Base-by-base conservation (phyloP, 2,113 vertebrate species). In the Hydrochoerus hydrochaeris region DNA sequence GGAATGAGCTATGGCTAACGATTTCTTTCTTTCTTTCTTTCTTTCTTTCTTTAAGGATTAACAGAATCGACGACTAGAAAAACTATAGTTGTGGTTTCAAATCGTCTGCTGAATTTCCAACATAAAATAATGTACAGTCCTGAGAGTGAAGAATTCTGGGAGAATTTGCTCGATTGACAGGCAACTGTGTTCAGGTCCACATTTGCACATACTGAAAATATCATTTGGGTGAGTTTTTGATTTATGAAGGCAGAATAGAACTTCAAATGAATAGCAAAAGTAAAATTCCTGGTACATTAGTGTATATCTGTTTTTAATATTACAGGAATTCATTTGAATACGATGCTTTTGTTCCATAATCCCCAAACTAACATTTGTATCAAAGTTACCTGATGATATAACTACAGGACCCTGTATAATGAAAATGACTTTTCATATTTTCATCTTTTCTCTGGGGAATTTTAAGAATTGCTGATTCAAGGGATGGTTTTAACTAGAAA, bases 221-320 rank as follows among this genome's bases (percentile, higher is more conserved):
- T 98, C 96, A 97, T 85, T 96, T 95, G 95, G 69, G 92, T 94
- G 85, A 97, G 93, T 88, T 97, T 98, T 97, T 98, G 97, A 98
- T 97, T 97, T 98, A 97, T 89, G 71, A 96, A 38, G 65, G 24
- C 88, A 81, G 84, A 88, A 30, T 0, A 87, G 85, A 94, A 95
- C 95, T 96, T 98, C 97, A 97, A 95, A 97, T 98, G 84, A 95
- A 94, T 46, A 90, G 85, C 92, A 85, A 90, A 38, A 90, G 77
- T 91, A 96, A 96, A 97, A 97, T 97, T 97, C 93, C 90, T 98
- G 69, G 77, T 90, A 88, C 49, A 81, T 97, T 90, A 96, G 85
- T 73, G 65, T 20, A 46, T 95, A 95, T 97, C 95, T 97, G 97
- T 86, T 98, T 98, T 95, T 78, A 97, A 98, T 98, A 98, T 95